Evolutionary conservation across 2,113 vertebrate genomes (phyloP), one percentile per base, ranked within the genome.

Genomic region (Chionis minor): DNA sequence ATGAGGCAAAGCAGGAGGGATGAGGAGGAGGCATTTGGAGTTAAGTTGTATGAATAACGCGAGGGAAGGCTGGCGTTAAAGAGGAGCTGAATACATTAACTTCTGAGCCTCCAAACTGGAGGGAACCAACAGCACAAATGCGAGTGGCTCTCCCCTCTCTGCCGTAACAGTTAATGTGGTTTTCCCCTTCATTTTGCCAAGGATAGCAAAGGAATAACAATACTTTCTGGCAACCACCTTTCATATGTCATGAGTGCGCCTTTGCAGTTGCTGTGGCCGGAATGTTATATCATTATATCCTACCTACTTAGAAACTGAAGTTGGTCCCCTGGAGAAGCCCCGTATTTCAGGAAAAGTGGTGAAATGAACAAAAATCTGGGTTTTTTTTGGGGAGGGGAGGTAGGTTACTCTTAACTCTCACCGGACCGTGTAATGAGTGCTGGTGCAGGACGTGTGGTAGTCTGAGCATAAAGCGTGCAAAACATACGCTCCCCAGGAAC

Each of bases 51-150:
- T 96, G 86, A 96, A 96, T 88, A 96, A 83, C 14, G 9, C 10
- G 22, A 94, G 69, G 88, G 83, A 79, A 97, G 40, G 45, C 88
- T 96, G 92, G 55, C 9, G 12, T 86, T 96, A 96, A 91, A 81
- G 80, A n/a, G 45, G 85, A 94, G 74, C 71, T 47, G 96, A 94
- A 97, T 93, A 74, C 56, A 93, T 96, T 94, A 96, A 88, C 92
- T 94, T 92, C 73, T 78, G 89, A 93, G 66, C 73, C 84, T 92
- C 77, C 81, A 67, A 87, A 87, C 61, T 35, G 73, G 27, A 45
- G 65, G 47, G 9, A 85, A 77, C 49, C 87, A 40, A 20, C 7
- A 30, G 70, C 74, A 81, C 32, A 32, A 85, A 88, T 1, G 16
- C 0, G 4, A 81, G 62, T 2, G 42, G 77, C 58, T 78, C 59